Percentiles rank a stretch among this genome's conserved stretches.
Conservation (phyloP, 2,797 vertebrate genomes). For the Schizopygopsis pylzovi region DNA sequence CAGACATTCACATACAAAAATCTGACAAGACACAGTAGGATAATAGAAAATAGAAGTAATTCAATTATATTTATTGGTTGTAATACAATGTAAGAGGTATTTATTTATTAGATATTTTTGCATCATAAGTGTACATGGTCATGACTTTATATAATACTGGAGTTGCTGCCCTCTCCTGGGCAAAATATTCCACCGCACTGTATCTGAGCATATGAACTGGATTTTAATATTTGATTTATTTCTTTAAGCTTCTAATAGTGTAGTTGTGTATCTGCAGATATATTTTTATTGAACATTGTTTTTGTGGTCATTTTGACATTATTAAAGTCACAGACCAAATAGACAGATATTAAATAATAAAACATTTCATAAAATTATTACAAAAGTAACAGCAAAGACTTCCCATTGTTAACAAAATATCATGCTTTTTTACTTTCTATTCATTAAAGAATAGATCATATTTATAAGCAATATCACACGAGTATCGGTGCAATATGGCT, state of each 20-base stretch:
- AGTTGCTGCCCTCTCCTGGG: slow-evolving; percentile 33
- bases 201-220: neutral
- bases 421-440: neutral
- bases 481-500: too few species aligned
- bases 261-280: neutral
- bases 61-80: neutral
- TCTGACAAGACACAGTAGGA: neutral
- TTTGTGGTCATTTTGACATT: neutral
- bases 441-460: too few species aligned
- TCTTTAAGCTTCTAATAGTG: neutral
- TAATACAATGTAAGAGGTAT: neutral
- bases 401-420: neutral
- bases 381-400: neutral
- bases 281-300: slow-evolving; percentile 2
- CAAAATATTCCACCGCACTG: neutral
- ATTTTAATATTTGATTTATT: neutral
- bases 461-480: too few species aligned
- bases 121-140: too few species aligned
- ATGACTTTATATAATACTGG: neutral
- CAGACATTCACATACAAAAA: neutral
- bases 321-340: neutral
- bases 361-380: neutral
- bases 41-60: neutral
- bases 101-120: neutral
- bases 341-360: neutral